A percentile compares a stretch with the other conserved stretches of the same genome.
These are phyloP conservation scores for Charadrius vociferus DNA, from an alignment of 2,113 vertebrate genomes.

Conservation along the genomic window DNA sequence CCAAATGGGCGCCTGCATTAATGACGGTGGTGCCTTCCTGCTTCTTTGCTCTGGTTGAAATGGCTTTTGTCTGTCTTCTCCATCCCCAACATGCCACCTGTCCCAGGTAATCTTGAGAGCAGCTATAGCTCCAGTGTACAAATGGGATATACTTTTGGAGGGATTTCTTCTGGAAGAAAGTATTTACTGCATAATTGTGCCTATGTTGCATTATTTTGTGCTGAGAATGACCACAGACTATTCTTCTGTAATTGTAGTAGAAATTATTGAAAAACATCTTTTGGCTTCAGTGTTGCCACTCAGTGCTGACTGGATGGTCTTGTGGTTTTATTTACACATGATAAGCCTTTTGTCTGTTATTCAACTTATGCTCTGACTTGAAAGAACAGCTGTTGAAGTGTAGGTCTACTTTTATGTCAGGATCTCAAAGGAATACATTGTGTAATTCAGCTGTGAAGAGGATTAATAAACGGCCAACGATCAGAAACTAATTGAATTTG, in stretches of 20 bases:
- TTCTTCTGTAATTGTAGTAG: neutral
- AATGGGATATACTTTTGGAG: neutral
- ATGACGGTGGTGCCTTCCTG: neutral
- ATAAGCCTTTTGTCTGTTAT: neutral
- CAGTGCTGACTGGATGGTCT: neutral
- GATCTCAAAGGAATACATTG: neutral
- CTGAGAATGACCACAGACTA: neutral
- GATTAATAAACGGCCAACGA: slow-evolving; percentile 22
- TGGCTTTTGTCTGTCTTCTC: accelerated
- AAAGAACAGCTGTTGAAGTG: slow-evolving; percentile 22
- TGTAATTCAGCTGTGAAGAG: slow-evolving; percentile 20
- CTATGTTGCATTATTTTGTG: neutral
- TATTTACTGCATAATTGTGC: neutral
- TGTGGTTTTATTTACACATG: neutral
- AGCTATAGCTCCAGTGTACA: neutral
- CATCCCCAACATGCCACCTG: neutral
- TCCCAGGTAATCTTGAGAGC: neutral
- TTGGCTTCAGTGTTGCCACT: neutral
- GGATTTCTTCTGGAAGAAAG: neutral
- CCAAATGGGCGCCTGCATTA: accelerated
- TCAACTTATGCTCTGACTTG: neutral
- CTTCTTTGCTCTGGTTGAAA: neutral
- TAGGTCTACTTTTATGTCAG: neutral
- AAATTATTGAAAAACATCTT: neutral
- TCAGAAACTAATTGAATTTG: slow-evolving; percentile 39